These are phyloP conservation scores for Dilophus febrilis DNA, from an alignment of 2,888 invertebrate species.

Conservation along the genomic window DNA sequence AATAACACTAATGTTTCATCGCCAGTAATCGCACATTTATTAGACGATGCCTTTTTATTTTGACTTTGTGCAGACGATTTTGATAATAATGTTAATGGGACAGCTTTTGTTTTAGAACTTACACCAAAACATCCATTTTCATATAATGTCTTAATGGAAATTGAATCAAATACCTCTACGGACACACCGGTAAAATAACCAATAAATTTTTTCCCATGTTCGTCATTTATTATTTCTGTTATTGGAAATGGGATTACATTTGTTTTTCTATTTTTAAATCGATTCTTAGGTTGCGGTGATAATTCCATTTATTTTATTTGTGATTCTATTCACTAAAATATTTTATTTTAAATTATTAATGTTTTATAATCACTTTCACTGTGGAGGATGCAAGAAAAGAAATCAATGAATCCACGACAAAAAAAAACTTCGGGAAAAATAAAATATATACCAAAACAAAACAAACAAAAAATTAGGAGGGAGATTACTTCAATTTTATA, in stretches of 20 bases:
- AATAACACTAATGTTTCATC: constrained; percentile 49
- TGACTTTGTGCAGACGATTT: constrained; percentile 30
- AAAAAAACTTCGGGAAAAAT: too few relatives aligned
- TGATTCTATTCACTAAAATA: too few relatives aligned
- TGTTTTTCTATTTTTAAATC: not conserved
- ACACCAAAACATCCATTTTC: constrained; percentile 65
- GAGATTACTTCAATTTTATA: too few relatives aligned
- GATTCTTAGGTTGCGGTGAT: not conserved
- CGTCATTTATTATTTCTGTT: constrained; percentile 32
- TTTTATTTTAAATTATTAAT: too few relatives aligned
- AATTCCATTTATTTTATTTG: too few relatives aligned
- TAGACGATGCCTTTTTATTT: constrained; percentile 41
- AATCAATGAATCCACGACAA: too few relatives aligned
- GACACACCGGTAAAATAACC: constrained; percentile 51
- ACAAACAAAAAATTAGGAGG: too few relatives aligned
- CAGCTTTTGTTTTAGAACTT: constrained; percentile 44
- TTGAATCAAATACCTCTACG: constrained; percentile 40
- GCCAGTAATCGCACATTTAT: constrained; percentile 38
- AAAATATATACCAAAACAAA: too few relatives aligned
- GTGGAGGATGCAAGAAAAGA: too few relatives aligned
- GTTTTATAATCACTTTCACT: too few relatives aligned
- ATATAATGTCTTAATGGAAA: constrained; percentile 42
- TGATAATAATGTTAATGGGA: constrained; percentile 31
- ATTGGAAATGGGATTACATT: constrained; percentile 25
- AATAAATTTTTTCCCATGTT: constrained; percentile 34